Evolutionary conservation across 2,797 vertebrate genomes (phyloP).

Genomic region (Moxostoma hubbsi): DNA sequence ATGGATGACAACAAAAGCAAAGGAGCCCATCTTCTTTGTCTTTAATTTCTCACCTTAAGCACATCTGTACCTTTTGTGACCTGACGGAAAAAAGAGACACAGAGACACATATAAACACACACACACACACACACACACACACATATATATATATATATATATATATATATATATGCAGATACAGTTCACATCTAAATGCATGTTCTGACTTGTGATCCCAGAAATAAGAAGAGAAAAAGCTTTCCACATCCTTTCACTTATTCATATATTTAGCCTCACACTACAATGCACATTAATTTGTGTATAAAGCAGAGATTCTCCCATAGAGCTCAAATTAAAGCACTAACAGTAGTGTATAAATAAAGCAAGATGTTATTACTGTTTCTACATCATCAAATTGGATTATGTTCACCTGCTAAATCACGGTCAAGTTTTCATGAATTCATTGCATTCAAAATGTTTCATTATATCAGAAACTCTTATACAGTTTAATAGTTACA

Average conservation of each 20-base stretch:
- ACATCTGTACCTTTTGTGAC: neutral
- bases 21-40: slow-evolving; percentile 8
- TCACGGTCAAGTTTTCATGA: neutral
- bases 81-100: slow-evolving; percentile 7
- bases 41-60: neutral
- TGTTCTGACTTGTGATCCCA: neutral
- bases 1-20: slow-evolving; percentile 10
- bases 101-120: slow-evolving; percentile 2
- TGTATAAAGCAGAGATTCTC: neutral
- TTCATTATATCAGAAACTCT: neutral
- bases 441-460: neutral
- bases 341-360: neutral
- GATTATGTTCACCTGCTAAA: neutral
- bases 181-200: slow-evolving; percentile 8
- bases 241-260: slow-evolving; percentile 43
- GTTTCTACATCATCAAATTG: neutral
- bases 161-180: neutral
- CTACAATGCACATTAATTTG: neutral
- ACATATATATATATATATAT: neutral
- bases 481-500: neutral
- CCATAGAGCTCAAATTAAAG: slow-evolving; percentile 4
- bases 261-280: neutral
- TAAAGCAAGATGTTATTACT: neutral
- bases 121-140: too few relatives aligned
- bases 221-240: slow-evolving; percentile 33